Conservation (phyloP, 2,797 vertebrate genomes). For the Phoebastria nigripes region DNA sequence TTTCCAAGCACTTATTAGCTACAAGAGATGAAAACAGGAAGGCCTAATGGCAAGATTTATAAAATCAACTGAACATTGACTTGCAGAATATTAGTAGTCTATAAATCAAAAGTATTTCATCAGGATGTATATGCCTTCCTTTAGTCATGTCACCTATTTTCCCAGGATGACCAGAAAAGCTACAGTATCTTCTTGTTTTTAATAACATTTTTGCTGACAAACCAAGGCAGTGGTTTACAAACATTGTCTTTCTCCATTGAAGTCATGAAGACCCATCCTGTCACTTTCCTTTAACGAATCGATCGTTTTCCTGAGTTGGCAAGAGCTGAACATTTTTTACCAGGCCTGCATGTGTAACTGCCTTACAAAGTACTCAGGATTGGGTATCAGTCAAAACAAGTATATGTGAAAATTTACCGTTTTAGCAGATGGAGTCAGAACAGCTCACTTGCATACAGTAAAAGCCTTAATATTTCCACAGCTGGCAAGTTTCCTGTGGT, state of each 20-base stretch:
- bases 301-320: background rate
- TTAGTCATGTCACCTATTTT: background rate
- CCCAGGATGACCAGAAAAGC: background rate
- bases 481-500: conserved; percentile 12
- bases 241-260: background rate
- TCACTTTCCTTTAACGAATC: background rate
- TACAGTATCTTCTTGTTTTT: background rate
- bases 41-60: background rate
- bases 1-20: background rate
- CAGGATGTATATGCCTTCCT: background rate
- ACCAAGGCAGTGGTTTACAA: background rate
- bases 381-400: conserved; percentile 23
- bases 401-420: conserved; percentile 6
- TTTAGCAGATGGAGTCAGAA: conserved; percentile 32
- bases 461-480: conserved; percentile 41
- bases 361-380: background rate
- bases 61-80: background rate
- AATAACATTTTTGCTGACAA: background rate
- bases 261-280: background rate
- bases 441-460: background rate
- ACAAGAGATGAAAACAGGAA: background rate
- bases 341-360: background rate
- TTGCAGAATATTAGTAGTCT: background rate
- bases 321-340: background rate
- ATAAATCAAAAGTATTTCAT: background rate